These are phyloP conservation scores for Psophia crepitans DNA, from an alignment of 2,113 vertebrate species.

Conservation along the genomic window DNA sequence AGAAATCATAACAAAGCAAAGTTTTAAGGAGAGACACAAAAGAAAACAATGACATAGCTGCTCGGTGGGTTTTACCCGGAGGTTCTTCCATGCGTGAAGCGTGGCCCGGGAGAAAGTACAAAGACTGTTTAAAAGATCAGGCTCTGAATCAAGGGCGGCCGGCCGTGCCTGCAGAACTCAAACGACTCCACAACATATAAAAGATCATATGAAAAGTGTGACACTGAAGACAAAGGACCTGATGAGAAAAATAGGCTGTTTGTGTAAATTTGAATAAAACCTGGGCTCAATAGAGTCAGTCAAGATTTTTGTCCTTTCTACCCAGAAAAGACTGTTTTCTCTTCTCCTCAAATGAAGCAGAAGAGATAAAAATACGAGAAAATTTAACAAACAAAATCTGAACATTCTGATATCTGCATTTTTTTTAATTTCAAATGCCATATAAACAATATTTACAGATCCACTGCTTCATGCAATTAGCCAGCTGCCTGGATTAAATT, in stretches of 20 bases:
- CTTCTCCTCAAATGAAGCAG: neutral
- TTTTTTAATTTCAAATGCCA: neutral
- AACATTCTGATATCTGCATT: neutral
- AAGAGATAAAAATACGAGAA: neutral
- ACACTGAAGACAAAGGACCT: neutral
- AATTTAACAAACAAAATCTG: neutral
- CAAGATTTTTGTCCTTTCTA: neutral
- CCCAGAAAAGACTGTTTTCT: neutral
- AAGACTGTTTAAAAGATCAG: conserved; percentile 17
- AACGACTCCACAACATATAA: neutral
- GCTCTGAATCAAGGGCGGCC: neutral
- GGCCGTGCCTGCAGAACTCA: neutral
- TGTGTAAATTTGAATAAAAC: neutral
- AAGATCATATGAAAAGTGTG: neutral
- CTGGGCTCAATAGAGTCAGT: neutral
- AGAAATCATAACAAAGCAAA: conserved; percentile 49
- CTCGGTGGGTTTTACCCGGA: neutral
- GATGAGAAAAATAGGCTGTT: neutral
- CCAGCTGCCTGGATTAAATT: neutral
- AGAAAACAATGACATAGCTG: conserved; percentile 27
- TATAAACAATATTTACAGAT: neutral
- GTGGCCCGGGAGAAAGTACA: neutral
- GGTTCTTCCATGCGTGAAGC: conserved; percentile 44
- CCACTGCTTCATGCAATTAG: neutral
- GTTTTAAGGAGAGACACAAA: conserved; percentile 45